Evolutionary conservation across 2,113 vertebrate species (phyloP).

Genomic region (Plotosus lineatus): DNA sequence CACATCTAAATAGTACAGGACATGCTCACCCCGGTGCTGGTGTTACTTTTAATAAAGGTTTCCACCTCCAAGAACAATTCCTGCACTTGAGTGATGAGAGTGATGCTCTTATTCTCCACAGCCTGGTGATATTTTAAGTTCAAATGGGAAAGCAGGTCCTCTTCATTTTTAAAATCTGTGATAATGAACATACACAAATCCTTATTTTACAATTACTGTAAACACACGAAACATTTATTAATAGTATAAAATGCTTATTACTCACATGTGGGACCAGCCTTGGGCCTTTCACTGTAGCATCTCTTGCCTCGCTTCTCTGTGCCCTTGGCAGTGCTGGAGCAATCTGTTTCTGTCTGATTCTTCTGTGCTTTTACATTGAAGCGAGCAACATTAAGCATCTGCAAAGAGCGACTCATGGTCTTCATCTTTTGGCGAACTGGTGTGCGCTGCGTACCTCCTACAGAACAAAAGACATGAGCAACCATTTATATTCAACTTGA

Average conservation of each 20-base stretch:
- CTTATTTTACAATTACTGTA: not conserved
- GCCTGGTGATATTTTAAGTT: conserved; percentile 75
- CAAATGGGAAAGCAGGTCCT: conserved; percentile 79
- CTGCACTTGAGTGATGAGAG: conserved; percentile 65
- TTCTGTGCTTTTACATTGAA: conserved; percentile 93
- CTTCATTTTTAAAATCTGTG: conserved; percentile 81
- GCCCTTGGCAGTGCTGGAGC: conserved; percentile 61
- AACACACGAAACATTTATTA: not conserved
- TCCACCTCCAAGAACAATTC: conserved; percentile 76
- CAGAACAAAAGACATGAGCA: conserved; percentile 25
- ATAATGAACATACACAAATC: not conserved
- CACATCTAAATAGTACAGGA: not conserved
- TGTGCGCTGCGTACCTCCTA: conserved; percentile 85
- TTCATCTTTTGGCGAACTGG: conserved; percentile 97
- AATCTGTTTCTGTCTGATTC: conserved; percentile 71
- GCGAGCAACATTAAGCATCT: conserved; percentile 93
- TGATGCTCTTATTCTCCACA: conserved; percentile 63
- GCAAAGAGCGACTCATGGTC: conserved; percentile 91
- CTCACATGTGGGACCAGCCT: conserved; percentile 61
- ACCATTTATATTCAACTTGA: not conserved
- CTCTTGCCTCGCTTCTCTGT: conserved; percentile 64
- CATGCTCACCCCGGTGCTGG: conserved; percentile 10
- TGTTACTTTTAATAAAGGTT: conserved; percentile 74
- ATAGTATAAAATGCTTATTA: conserved; percentile 8
- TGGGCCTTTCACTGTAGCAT: conserved; percentile 71